A percentile compares a stretch with the other conserved stretches of the same genome.
Conservation (phyloP, 2,797 vertebrate species). For the Coccyzus lansbergi region DNA sequence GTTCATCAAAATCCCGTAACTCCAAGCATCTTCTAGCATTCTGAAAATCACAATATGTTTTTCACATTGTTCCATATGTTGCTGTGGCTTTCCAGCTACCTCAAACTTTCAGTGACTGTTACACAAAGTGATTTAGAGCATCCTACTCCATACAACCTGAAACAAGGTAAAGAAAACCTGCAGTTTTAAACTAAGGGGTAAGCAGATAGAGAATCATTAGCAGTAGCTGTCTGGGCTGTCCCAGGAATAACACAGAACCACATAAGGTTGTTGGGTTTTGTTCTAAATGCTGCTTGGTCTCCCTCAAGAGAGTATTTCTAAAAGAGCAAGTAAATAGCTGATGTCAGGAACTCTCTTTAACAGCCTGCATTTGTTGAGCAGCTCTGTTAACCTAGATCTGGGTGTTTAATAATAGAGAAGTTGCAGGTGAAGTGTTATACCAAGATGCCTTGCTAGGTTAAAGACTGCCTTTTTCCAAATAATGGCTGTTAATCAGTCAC, state of each 20-base stretch:
- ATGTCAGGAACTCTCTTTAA: background rate
- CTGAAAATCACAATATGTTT: background rate
- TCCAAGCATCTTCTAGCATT: background rate
- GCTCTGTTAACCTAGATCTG: constrained; percentile 25
- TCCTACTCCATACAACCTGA: background rate
- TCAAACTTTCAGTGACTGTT: background rate
- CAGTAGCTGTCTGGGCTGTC: background rate
- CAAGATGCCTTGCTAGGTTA: background rate
- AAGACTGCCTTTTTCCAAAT: background rate
- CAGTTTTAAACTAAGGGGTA: background rate
- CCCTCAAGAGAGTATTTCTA: background rate
- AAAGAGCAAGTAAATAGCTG: background rate
- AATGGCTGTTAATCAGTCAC: background rate
- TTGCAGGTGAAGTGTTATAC: background rate
- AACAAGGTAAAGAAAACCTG: background rate
- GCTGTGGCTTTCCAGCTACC: background rate
- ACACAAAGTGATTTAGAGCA: background rate
- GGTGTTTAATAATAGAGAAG: constrained; percentile 39
- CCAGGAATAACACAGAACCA: background rate
- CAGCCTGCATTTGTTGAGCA: background rate
- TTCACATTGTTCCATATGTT: background rate
- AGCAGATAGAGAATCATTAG: background rate
- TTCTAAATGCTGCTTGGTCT: background rate
- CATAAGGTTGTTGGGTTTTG: background rate
- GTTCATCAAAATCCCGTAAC: background rate